Conservation (phyloP, 2,113 vertebrate genomes). For the Ageneiosus marmoratus region DNA sequence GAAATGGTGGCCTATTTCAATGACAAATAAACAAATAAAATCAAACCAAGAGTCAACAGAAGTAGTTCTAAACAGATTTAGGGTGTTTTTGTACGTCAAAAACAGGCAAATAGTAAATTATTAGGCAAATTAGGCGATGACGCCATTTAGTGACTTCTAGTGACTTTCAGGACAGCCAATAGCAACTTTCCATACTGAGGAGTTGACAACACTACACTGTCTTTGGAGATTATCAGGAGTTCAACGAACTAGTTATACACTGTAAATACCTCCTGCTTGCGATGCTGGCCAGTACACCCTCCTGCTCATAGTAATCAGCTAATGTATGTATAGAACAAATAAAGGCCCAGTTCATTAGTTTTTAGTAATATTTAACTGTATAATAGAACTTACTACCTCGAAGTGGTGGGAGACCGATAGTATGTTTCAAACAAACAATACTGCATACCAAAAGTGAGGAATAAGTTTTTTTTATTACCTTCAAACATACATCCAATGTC, state of each 20-base stretch:
- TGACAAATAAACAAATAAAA: too few species aligned
- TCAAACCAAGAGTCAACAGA: too few species aligned
- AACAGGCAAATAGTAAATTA: too few species aligned
- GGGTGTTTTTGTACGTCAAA: too few species aligned
- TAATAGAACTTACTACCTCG: neutral
- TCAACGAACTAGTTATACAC: neutral
- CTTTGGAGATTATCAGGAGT: neutral
- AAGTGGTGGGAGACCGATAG: neutral
- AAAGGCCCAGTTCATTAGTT: neutral
- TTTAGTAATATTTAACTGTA: neutral
- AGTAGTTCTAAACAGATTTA: too few species aligned
- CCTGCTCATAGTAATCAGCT: neutral
- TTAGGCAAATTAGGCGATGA: too few species aligned
- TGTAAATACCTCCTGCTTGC: neutral
- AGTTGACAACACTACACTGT: too few species aligned
- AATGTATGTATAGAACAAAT: neutral
- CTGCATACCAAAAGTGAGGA: conserved; percentile 41
- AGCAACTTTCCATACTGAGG: too few species aligned
- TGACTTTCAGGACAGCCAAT: too few species aligned
- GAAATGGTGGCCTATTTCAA: too few species aligned
- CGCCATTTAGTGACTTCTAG: too few species aligned
- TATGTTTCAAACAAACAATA: neutral
- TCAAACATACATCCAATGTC: conserved; percentile 73
- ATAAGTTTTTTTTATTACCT: conserved; percentile 74
- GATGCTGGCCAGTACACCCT: too few species aligned